Evolutionary conservation across 1,140 invertebrate genomes (phyloP), one percentile per base, ranked within the genome.

Genomic region (Drosophila bocqueti): DNA sequence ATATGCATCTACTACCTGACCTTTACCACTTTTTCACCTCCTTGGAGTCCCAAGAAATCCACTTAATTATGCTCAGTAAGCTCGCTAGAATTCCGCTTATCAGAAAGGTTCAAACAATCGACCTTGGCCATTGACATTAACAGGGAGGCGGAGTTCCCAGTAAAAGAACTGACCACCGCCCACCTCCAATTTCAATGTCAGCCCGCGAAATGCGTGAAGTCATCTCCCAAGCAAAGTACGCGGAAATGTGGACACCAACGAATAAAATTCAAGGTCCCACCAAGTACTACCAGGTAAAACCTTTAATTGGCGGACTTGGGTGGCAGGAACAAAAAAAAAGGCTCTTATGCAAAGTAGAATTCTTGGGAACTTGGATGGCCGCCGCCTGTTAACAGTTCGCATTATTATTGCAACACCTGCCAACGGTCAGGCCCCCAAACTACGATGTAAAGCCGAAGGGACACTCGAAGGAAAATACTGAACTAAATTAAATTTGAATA

Each of bases 101-200:
- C 85, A 78, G 73, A 21, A 47, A 34, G 49, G 45, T 36, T 66
- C 60, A 66, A 71, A 10, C 58, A 10, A 50, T 72, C 81, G 85
- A 89, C 85, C 85, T 89, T 89, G 81, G 81, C 77, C 81, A 83
- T 83, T 87, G 83, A 87, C 83, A 81, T 83, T 89, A 74, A 47
- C n/a, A 15, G 15, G 76, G 29, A 18, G 61, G 36, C 60, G 58
- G 26, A 66, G 29, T 80, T 72, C 80, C 68, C 26, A 50, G 63
- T 73, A 84, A 61, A 21, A 50, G 36, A 46, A 15, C 7, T 26
- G 15, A 18, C 18, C 26, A 36, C 61, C 79, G 55, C 79, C 66
- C 47, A 69, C 40, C 60, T 62, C 47, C 50, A 8, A 59, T 46
- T 83, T 83, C 83, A 87, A 90, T 79, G 85, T 89, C 78, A 81